Base-by-base conservation (phyloP, 2,888 invertebrate species). In the Nesidiocoris tenuis region DNA sequence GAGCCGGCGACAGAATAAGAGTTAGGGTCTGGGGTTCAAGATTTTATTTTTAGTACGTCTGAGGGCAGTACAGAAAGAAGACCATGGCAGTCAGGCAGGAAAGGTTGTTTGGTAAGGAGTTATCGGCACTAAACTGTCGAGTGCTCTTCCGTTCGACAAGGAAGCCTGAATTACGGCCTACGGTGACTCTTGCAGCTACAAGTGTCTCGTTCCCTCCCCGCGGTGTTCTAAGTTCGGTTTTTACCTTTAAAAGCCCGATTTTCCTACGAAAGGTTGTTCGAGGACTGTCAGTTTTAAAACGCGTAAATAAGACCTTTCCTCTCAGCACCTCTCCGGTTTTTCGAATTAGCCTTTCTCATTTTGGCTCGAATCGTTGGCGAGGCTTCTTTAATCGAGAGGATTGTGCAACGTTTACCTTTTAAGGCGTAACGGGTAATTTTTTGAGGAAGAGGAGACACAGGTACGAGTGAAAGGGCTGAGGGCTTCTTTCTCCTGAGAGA, bases 51-150 rank as follows among this genome's bases (percentile, higher is more conserved):
- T 39, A 39, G 39, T 39, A 39, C 39, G 39, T 39, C 39, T 39
- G 12, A 39, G 39, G 39, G 12, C 39, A 7, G 39, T 3, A 39
- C 39, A 39, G 39, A 39, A 39, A 39, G 39, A 39, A 39, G 12
- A 39, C 39, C 39, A 12, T 39, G 55, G 56, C 12, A 5, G 67
- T 56, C 22, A 56, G 55, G 55, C 22, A 56, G 55, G 55, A 56
- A 17, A 16, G 67, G 21, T 21, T 67, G 55, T 67, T 67, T 67
- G 55, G 67, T 39, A 22, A 67, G 22, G 67, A 67, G 67, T 67
- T 67, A 56, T 23, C n/a, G 56, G 21, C 67, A 54, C 67, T 67
- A 55, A 21, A 67, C 55, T 67, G 67, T 67, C 67, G 56, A 67
- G 17, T 65, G 65, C 39, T 39, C 39, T 39, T 39, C 39, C 39